Percentiles rank a stretch among this genome's conserved stretches.
Evolutionary conservation across 2,888 invertebrate species (phyloP).

Genomic region (Thymelicus sylvestris): DNA sequence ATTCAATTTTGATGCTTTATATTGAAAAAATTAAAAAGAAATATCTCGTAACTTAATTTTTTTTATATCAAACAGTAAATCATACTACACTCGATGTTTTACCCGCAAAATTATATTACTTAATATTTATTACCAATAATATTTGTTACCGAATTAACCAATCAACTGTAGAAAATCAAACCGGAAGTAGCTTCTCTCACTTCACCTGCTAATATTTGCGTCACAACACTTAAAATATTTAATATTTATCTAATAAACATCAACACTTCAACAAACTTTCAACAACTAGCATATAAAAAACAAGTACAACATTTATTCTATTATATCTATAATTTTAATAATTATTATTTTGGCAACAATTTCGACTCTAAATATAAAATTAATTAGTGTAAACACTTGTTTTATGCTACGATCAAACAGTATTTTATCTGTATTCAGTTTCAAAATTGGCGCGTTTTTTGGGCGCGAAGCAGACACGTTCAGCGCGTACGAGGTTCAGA

Average conservation of each 20-base stretch:
- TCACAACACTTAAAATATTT: neutral
- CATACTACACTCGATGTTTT: neutral
- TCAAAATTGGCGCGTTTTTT: constrained; percentile 12
- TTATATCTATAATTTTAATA: neutral
- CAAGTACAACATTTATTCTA: neutral
- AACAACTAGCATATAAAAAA: constrained; percentile 1
- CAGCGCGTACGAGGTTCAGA: constrained; percentile 8
- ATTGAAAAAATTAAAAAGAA: too few relatives aligned
- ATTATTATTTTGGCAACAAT: constrained; percentile 4
- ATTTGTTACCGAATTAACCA: neutral
- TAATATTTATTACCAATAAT: neutral
- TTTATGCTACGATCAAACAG: neutral
- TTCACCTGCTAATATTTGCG: constrained; percentile 10
- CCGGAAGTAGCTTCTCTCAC: constrained; percentile 5
- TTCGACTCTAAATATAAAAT: neutral
- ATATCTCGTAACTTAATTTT: too few relatives aligned
- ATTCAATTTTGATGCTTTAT: too few relatives aligned
- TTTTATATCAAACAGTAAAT: too few relatives aligned
- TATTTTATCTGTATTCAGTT: constrained; percentile 5
- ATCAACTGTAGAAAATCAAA: neutral
- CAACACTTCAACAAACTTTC: constrained; percentile 6
- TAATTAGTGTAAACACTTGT: neutral
- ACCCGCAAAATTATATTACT: neutral
- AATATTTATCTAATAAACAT: neutral
- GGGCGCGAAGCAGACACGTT: constrained; percentile 4